Base-by-base conservation (phyloP, 2,113 vertebrate species). In the Erythrolamprus reginae region DNA sequence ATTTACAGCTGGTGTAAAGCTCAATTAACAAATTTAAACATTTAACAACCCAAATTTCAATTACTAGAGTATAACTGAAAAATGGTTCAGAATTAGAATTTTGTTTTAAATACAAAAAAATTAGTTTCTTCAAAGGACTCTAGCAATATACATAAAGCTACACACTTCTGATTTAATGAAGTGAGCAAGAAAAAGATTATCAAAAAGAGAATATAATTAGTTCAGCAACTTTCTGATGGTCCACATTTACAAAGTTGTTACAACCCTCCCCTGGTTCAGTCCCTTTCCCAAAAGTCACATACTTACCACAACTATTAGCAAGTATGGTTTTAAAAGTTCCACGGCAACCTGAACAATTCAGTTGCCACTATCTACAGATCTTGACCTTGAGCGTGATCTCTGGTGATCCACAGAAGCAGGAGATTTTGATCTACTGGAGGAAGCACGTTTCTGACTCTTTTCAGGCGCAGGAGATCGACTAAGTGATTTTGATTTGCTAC, bases 311-410 rank as follows among this genome's bases (percentile, higher is more conserved):
- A 95, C 82, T 96, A 95, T 96, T 97, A 97, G 97, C 97, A 97
- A 98, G 97, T 98, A 97, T 96, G 96, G 92, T 96, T 97, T 93
- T 94, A 96, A 52, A n/a, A 92, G 92, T 95, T 96, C 95, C 65
- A 86, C 88, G 96, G 93, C 91, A 96, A 97, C 94, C 96, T 96
- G 96, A 89, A 96, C 87, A 97, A 96, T 97, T 98, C 98, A 99
- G 96, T 98, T 98, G 95, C 98, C 98, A 96, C 98, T 98, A 96
- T 98, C 98, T 88, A 97, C 97, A 86, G 98, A 99, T 90, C 96
- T 98, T 88, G 98, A 98, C 55, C 97, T 95, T 0, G 98, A 98
- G 8, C 97, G 94, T 7, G 98, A 98, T 8, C 98, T 97, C 45
- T 98, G 98, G 2, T 97, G 97, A 42, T 98, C 98, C 47, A 97